Percentiles rank a stretch among this genome's conserved stretches.
These are phyloP conservation scores for Pollenia labialis DNA, from an alignment of 2,888 invertebrate genomes.

Conservation along the genomic window DNA sequence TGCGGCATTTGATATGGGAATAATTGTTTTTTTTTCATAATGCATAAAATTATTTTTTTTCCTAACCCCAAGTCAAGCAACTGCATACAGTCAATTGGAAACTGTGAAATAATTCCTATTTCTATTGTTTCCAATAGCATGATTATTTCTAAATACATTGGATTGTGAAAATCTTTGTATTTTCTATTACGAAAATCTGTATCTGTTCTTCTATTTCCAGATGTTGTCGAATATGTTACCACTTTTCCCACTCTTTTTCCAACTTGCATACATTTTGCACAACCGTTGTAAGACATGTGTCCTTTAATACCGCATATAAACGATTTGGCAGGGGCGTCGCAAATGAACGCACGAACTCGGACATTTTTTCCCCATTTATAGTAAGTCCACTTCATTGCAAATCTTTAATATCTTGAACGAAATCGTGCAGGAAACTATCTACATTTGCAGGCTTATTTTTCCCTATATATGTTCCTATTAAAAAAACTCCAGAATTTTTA, in stretches of 20 bases:
- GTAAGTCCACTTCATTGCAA: not conserved
- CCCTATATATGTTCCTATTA: not conserved
- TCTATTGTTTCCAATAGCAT: conserved; percentile 15
- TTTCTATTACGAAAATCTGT: not conserved
- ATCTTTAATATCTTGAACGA: not conserved
- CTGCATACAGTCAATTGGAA: not conserved
- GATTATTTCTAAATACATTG: not conserved
- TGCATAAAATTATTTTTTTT: not conserved
- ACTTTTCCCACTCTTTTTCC: not conserved
- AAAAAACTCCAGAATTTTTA: not conserved
- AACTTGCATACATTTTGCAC: not conserved
- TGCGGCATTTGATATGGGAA: not conserved
- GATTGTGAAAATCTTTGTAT: not conserved
- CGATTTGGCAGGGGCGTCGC: not conserved
- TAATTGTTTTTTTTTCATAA: not conserved
- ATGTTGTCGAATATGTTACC: not conserved
- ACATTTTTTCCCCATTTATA: not conserved
- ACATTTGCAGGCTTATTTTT: not conserved
- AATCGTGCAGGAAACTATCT: not conserved
- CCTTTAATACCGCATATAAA: not conserved
- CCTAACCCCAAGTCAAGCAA: not conserved
- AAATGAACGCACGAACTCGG: not conserved
- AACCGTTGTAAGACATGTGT: not conserved
- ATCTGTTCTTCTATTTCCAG: not conserved
- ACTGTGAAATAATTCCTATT: not conserved